These are phyloP conservation scores for Galaxias olidus DNA, from an alignment of 2,797 vertebrate genomes.

Conservation along the genomic window DNA sequence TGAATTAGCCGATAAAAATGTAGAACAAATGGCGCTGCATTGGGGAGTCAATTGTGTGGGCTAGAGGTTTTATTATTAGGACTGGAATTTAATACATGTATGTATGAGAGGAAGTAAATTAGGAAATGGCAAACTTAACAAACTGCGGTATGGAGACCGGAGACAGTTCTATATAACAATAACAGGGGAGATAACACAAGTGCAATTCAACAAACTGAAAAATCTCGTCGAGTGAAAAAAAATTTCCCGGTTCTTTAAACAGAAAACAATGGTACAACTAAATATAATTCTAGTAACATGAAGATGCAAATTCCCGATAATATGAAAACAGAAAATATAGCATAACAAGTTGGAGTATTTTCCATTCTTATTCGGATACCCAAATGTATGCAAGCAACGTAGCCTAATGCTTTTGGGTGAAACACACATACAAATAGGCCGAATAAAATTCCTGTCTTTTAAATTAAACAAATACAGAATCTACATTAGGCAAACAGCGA, in stretches of 20 bases:
- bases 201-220: slow-evolving; percentile 65
- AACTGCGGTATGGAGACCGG: slow-evolving; percentile 64
- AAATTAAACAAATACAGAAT: too few species aligned
- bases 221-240: slow-evolving; percentile 45
- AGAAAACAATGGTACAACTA: slow-evolving; percentile 55
- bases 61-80: slow-evolving; percentile 65
- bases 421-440: too few species aligned
- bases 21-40: slow-evolving; percentile 55
- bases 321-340: slow-evolving; percentile 1
- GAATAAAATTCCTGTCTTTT: too few species aligned
- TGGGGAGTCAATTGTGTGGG: slow-evolving; percentile 68
- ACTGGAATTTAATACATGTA: slow-evolving; percentile 70
- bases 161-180: slow-evolving; percentile 79
- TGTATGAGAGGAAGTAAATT: slow-evolving; percentile 78
- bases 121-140: slow-evolving; percentile 73
- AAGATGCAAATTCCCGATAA: slow-evolving; percentile 25
- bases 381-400: too few species aligned
- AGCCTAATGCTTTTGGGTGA: too few species aligned
- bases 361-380: too few species aligned
- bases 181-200: slow-evolving; percentile 76
- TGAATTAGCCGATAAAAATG: slow-evolving; percentile 42
- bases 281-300: slow-evolving; percentile 49
- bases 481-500: too few species aligned
- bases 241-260: slow-evolving; percentile 49
- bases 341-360: slow-evolving; percentile 12